Evolutionary conservation across 2,797 vertebrate genomes (phyloP).

Genomic region (Poeciliopsis turneri): DNA sequence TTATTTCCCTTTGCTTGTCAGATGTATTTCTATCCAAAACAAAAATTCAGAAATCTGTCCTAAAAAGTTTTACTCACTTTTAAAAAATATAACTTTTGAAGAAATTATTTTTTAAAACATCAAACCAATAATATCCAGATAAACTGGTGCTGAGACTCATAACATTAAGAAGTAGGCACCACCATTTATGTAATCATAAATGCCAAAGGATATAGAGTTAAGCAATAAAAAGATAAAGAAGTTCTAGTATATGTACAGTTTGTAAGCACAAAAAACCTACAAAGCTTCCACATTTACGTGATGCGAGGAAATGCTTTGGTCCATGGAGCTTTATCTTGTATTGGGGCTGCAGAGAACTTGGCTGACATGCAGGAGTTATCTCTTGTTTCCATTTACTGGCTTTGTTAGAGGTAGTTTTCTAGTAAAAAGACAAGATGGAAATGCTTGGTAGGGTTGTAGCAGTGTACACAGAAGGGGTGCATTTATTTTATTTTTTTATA

Average conservation of each 20-base stretch:
- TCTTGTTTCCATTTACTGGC: constrained; percentile 69
- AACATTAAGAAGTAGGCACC: constrained; percentile 3
- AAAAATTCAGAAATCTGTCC: not conserved
- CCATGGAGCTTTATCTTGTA: constrained; percentile 72
- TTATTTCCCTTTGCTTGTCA: not conserved
- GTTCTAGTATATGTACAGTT: constrained; percentile 12
- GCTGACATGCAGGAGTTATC: constrained; percentile 68
- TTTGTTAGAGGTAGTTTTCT: constrained; percentile 79
- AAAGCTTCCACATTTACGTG: constrained; percentile 73
- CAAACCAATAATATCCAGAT: not conserved
- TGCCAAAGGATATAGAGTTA: constrained; percentile 15
- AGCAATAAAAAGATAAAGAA: constrained; percentile 3
- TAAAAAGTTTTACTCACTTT: not conserved
- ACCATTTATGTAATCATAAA: constrained; percentile 28
- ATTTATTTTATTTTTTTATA: constrained; percentile 23
- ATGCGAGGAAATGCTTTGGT: constrained; percentile 76
- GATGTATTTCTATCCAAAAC: not conserved
- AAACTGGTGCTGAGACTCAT: not conserved
- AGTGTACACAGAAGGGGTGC: constrained; percentile 30
- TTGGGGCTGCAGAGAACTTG: constrained; percentile 54
- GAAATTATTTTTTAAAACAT: not conserved
- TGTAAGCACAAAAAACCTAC: constrained; percentile 63
- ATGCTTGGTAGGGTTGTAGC: constrained; percentile 57
- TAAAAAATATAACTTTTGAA: not conserved
- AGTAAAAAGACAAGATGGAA: constrained; percentile 77